Evolutionary conservation across 30 jellyfish, hydroid and myxozoan genomes (phyloP), one percentile per base, ranked within the genome.

Genomic region (Phacellophora camtschatica): DNA sequence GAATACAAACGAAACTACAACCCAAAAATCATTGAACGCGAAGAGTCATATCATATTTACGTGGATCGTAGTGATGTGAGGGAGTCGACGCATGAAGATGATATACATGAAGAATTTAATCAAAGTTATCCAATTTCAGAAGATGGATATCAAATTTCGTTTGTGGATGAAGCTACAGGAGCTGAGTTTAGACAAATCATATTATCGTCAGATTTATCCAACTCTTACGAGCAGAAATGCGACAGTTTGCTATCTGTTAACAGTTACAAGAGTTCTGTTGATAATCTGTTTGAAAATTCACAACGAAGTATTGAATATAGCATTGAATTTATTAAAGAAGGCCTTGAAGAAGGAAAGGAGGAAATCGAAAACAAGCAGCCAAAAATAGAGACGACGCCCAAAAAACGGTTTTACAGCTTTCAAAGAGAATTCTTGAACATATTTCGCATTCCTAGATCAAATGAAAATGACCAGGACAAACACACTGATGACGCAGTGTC

Each of bases 101-200:
- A 16, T 28, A 53, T 37, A 7, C 22, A 35, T 37, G 68, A 64
- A 4, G 64, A 33, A 10, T 71, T 71, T 15, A 22, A n/a, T 18
- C 61, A 18, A 27, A 65, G 71, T 62, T 63, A 63, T 50, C 43
- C 41, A 2, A 64, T 41, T 15, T 79, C 90, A 1, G 83, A 63
- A 18, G 83, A 65, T 46, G 83, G 83, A 10, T 79, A 79, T 43
- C 74, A 65, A 34, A 79, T 79, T 24, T 79, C 90, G 16, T 79
- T 79, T 64, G 43, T 79, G 29, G 90, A 79, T 23, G 90, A 79
- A 50, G 50, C 64, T 18, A 31, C 33, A 37, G 29, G 27, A 13
- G 37, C 23, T 22, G 71, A 46, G 43, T 15, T 70, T 22, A 66
- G 83, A 30, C 64, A 55, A 31, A 19, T 79, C n/a, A 53, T 83